These are phyloP conservation scores for Latheticus oryzae DNA, from an alignment of 2,888 invertebrate species.

Conservation along the genomic window DNA sequence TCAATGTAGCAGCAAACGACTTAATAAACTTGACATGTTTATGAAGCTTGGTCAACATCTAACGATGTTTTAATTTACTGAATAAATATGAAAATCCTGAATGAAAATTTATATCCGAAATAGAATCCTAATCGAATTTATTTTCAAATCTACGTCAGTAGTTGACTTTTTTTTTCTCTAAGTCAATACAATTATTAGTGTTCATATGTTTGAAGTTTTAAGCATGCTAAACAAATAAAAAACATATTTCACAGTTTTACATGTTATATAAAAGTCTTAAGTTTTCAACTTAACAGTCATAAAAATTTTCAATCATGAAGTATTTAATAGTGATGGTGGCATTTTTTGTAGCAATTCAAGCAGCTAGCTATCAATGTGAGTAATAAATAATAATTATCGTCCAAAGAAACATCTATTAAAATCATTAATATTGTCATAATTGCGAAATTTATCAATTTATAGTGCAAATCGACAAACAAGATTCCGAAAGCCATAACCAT, in stretches of 20 bases:
- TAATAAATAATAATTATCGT: slow-evolving; percentile 5
- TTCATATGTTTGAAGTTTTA: too few species aligned
- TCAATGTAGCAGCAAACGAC: too few species aligned
- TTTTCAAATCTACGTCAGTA: background rate
- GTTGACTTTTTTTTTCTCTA: too few species aligned
- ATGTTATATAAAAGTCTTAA: slow-evolving; percentile 22
- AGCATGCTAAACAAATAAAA: too few species aligned
- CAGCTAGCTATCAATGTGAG: slow-evolving; percentile 35
- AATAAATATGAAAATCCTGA: slow-evolving; percentile 12
- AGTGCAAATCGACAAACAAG: slow-evolving; percentile 37
- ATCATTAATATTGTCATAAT: background rate
- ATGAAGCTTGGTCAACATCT: slow-evolving; percentile 9
- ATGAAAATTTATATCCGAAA: too few species aligned
- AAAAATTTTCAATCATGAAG: slow-evolving; percentile 26
- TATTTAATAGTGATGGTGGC: slow-evolving; percentile 14
- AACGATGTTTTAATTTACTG: slow-evolving; percentile 19
- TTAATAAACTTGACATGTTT: slow-evolving; percentile 14
- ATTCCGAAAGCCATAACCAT: slow-evolving; percentile 13
- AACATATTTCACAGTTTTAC: slow-evolving; percentile 12
- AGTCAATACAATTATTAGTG: too few species aligned
- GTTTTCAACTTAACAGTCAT: slow-evolving; percentile 3
- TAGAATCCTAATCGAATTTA: too few species aligned
- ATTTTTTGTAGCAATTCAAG: slow-evolving; percentile 14
- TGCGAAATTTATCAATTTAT: slow-evolving; percentile 14
- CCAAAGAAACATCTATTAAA: slow-evolving; percentile 20